A percentile compares a stretch with the other conserved stretches of the same genome.
Conservation (phyloP, 2,797 vertebrate species). For the Ctenochaetus hawaiiensis region DNA sequence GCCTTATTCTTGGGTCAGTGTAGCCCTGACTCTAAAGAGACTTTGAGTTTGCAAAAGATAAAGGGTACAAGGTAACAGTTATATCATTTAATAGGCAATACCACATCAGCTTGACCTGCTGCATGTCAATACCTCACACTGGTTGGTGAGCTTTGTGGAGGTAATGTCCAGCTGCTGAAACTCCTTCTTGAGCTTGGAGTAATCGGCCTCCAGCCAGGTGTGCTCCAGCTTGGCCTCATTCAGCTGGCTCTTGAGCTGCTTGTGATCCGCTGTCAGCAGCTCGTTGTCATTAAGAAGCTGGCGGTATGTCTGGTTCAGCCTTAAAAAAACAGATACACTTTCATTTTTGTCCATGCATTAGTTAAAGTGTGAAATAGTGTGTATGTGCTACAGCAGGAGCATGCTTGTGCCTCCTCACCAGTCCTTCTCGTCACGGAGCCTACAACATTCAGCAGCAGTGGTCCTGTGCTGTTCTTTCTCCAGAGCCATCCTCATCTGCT, state of each 20-base stretch:
- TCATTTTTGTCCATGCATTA: not conserved
- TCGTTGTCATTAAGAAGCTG: constrained; percentile 91
- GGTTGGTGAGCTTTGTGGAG: constrained; percentile 92
- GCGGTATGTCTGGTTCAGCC: constrained; percentile 89
- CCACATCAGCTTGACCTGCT: not conserved
- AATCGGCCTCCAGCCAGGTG: constrained; percentile 91
- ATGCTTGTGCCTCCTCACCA: constrained; percentile 81
- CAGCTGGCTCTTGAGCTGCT: constrained; percentile 91
- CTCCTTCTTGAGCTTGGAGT: constrained; percentile 93
- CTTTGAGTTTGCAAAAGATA: not conserved
- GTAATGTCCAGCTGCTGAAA: constrained; percentile 94
- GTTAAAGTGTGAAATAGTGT: not conserved
- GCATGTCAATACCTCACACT: constrained; percentile 90
- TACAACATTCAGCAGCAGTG: constrained; percentile 88
- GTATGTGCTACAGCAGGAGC: accelerated
- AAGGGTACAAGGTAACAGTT: not conserved
- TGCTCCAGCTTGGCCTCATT: constrained; percentile 93
- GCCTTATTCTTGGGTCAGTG: not conserved
- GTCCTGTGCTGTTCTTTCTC: constrained; percentile 90
- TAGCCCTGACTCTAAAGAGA: not conserved
- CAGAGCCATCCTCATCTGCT: constrained; percentile 92
- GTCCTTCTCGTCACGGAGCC: constrained; percentile 92
- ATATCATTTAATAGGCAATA: not conserved
- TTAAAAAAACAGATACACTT: constrained; percentile 48
- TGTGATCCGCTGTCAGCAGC: constrained; percentile 89